Base-by-base conservation (phyloP, 1,140 invertebrate species). In the Phenacoccus solenopsis region DNA sequence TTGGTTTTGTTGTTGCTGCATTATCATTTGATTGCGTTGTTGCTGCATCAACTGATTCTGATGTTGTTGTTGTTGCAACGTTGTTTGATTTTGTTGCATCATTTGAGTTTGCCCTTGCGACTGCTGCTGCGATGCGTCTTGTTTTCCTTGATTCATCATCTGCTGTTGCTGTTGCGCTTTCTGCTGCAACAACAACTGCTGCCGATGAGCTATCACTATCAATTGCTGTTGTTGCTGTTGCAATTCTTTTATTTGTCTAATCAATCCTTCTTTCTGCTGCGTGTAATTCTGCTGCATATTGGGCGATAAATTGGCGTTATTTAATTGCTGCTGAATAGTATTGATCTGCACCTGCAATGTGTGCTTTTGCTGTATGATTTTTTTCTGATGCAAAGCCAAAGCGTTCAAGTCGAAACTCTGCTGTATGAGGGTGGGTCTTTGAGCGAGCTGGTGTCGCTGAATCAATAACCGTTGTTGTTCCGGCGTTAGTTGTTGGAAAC, bases 71-170 rank as follows among this genome's bases (percentile, higher is more conserved):
- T 79, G 79, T 72, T 80, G 80, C 72, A 82, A 80, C 12, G 79
- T 78, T 49, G 80, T 79, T 4, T 76, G 74, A 3, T 79, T 76
- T 10, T 81, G 82, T 69, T 83, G 82, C 28, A 79, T 61, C 57
- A 73, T 57, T 57, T 22, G 25, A 22, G 27, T 28, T 28, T 70
- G 75, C 67, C 74, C 67, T 28, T 74, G 67, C n/a, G 22, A 61
- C 30, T 67, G 70, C 24, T 72, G 67, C 16, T 25, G 64, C 32
- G 57, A 70, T 28, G 70, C 69, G 70, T 74, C 71, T 30, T 75
- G 82, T 24, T 79, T 79, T 74, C 83, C 38, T n/a, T 5, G 38
- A 49, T 49, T 49, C 38, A 49, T 49, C 16, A 2, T n/a, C 38
- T 49, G 38, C 38, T 49, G 38, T n/a, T 49, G 38, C 20, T 9